A percentile compares a stretch with the other conserved stretches of the same genome.
phyloP scores from a whole-genome alignment of 2,888 invertebrate species.

The Zaprionus lineosus region DNA sequence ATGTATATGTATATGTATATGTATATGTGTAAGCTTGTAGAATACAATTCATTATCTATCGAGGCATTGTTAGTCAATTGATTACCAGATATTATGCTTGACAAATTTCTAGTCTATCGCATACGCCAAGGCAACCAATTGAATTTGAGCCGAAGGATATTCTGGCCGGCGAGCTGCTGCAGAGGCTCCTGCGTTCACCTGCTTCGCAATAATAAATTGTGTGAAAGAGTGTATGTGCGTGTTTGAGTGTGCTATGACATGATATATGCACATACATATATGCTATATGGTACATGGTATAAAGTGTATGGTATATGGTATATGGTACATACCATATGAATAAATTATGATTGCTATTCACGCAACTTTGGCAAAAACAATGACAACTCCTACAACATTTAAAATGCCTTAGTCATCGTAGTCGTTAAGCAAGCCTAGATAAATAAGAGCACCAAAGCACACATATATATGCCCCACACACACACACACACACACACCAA shows the following conservation, averaged over 20 bases:
- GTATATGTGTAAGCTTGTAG: background rate
- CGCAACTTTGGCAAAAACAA: constrained; percentile 72
- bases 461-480: too few species aligned
- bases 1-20: too few species aligned
- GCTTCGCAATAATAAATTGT: constrained; percentile 23
- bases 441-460: constrained; percentile 21
- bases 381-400: constrained; percentile 69
- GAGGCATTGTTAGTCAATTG: constrained; percentile 68
- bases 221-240: constrained; percentile 2
- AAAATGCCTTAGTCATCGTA: constrained; percentile 74
- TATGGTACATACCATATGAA: constrained; percentile 36
- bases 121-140: constrained; percentile 41
- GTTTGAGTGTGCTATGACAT: constrained; percentile 7
- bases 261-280: constrained; percentile 11
- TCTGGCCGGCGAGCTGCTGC: constrained; percentile 44
- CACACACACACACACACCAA: background rate
- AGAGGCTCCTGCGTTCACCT: constrained; percentile 21
- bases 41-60: constrained; percentile 66
- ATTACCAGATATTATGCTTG: constrained; percentile 71
- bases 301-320: too few species aligned
- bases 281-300: background rate
- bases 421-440: constrained; percentile 43
- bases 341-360: constrained; percentile 69
- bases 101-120: constrained; percentile 42
- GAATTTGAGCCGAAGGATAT: constrained; percentile 38